These are phyloP conservation scores for Geotrypetes seraphini DNA, from an alignment of 2,797 vertebrate species.

Conservation along the genomic window DNA sequence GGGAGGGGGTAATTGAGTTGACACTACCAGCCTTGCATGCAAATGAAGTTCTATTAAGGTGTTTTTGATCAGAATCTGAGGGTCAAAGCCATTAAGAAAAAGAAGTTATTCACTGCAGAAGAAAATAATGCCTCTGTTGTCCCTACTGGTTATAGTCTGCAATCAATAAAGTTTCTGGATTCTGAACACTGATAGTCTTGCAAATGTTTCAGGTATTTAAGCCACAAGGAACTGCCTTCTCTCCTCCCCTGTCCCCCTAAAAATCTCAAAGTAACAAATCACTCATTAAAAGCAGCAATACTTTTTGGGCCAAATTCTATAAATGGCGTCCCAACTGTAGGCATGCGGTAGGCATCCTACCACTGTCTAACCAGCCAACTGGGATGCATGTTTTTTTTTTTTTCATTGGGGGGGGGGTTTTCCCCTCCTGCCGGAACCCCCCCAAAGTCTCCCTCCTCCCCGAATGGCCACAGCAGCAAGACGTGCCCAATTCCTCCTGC, in stretches of 20 bases:
- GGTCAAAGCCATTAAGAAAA: constrained; percentile 16
- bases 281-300: constrained; percentile 7
- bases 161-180: constrained; percentile 7
- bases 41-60: constrained; percentile 31
- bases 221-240: not conserved
- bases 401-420: no score
- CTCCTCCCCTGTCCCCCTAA: not conserved
- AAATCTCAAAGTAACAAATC: not conserved
- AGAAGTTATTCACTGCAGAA: constrained; percentile 26
- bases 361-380: no score
- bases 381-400: no score
- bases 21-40: constrained; percentile 16
- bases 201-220: constrained; percentile 1
- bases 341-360: no score
- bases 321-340: no score
- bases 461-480: no score
- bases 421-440: no score
- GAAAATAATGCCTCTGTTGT: constrained; percentile 45
- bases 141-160: constrained; percentile 34
- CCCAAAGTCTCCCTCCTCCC: no score
- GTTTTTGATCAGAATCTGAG: constrained; percentile 24
- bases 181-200: not conserved
- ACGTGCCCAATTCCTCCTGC: no score
- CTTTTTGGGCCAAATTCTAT: no score
- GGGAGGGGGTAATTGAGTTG: constrained; percentile 19